A percentile compares a stretch with the other conserved stretches of the same genome.
Evolutionary conservation across 1,140 invertebrate species (phyloP).

Genomic region (Eumeta japonica): DNA sequence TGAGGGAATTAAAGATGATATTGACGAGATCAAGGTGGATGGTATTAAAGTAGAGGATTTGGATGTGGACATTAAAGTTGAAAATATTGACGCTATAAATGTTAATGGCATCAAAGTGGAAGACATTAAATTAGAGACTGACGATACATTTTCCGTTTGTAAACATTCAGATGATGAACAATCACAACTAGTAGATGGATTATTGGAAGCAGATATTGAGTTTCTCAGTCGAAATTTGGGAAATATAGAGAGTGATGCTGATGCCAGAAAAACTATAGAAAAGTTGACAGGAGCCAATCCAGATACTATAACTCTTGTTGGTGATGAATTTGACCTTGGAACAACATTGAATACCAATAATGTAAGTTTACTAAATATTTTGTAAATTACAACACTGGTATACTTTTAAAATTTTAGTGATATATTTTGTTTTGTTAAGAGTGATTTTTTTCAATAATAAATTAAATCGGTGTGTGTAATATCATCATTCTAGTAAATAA

Average conservation of each 20-base stretch:
- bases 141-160: constrained; percentile 40
- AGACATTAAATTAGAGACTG: constrained; percentile 42
- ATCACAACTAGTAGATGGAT: constrained; percentile 43
- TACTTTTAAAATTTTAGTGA: no score
- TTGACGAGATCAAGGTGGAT: constrained; percentile 39
- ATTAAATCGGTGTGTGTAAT: not conserved
- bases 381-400: no score
- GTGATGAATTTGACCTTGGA: constrained; percentile 49
- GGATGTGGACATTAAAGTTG: constrained; percentile 3
- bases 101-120: not conserved
- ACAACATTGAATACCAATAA: constrained; percentile 43
- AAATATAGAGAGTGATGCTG: constrained; percentile 54
- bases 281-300: constrained; percentile 49
- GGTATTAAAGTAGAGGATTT: constrained; percentile 40
- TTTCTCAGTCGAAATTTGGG: constrained; percentile 52
- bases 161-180: constrained; percentile 40
- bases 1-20: constrained; percentile 42
- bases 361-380: constrained; percentile 23
- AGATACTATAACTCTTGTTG: constrained; percentile 43
- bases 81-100: constrained; percentile 4
- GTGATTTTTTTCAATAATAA: no score
- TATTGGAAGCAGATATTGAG: constrained; percentile 53
- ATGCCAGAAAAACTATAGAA: constrained; percentile 54
- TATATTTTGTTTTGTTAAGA: no score
- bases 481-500: no score